Conservation (phyloP, 2,888 invertebrate genomes). For the Pachycephus smyrnensis region DNA sequence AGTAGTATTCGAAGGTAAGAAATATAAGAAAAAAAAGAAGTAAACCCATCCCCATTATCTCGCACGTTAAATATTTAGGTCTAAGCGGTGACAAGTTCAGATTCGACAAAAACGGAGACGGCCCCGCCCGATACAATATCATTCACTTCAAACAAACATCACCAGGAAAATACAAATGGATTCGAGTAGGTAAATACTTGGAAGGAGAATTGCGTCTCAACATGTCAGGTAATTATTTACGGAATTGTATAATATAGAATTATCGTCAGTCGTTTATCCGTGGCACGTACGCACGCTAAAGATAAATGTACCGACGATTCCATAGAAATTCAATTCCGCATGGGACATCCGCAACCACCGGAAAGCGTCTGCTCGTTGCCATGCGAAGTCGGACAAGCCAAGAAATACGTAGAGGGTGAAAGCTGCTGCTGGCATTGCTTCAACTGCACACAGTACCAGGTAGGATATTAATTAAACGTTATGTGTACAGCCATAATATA, state of each 20-base stretch:
- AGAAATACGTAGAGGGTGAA: constrained; percentile 92
- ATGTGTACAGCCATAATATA: background rate
- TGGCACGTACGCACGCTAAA: background rate
- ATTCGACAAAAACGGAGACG: constrained; percentile 92
- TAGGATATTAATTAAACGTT: constrained; percentile 53
- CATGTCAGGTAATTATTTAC: constrained; percentile 74
- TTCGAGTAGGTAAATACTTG: constrained; percentile 87
- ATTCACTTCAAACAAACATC: constrained; percentile 91
- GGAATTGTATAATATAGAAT: background rate
- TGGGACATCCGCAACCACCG: constrained; percentile 82
- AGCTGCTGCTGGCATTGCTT: constrained; percentile 96
- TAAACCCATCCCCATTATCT: background rate
- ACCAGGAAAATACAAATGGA: constrained; percentile 83
- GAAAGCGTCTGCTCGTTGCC: constrained; percentile 92
- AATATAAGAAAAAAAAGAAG: background rate
- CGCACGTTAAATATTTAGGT: constrained; percentile 69
- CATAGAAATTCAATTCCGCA: constrained; percentile 85
- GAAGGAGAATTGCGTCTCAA: constrained; percentile 85
- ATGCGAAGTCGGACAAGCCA: constrained; percentile 90
- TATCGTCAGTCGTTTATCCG: background rate
- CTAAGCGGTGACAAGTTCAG: constrained; percentile 90
- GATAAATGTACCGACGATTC: background rate
- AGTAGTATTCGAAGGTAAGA: constrained; percentile 88
- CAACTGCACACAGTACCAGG: constrained; percentile 90
- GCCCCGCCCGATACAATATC: constrained; percentile 94